Base-by-base conservation (phyloP, 2,888 invertebrate genomes). In the Eubasilissa splendida region DNA sequence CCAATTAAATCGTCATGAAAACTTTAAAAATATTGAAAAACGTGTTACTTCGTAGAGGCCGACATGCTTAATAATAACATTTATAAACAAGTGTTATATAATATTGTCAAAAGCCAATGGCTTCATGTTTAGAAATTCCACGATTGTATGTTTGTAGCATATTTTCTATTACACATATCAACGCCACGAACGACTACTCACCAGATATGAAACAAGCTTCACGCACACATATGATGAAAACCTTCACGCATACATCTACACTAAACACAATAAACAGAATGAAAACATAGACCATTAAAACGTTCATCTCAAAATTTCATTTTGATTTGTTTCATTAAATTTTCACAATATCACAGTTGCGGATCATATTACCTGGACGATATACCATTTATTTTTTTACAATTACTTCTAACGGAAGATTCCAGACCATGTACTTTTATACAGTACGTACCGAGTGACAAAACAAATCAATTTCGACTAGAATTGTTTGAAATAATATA, bases 331-430 rank as follows among this genome's bases (percentile, higher is more conserved):
- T 70, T 80, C 79, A 79, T 76, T 80, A 63, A 77, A 86, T 86
- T 89, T 89, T 89, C 89, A 89, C 89, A 89, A 88, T 87, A 87
- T 84, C 83, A 84, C 83, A 84, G 83, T 76, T 83, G 78, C 79
- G 76, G 77, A 80, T 83, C 81, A 82, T 82, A 82, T 82, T 82
- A 83, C 82, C 83, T 82, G 83, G 82, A 82, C 83, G 79, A 82
- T 76, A 80, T 78, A 83, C 77, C 73, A 76, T 81, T 81, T 70
- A 50, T 52, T 79, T 80, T 22, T 83, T 77, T 82, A 82, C 68
- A 81, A 81, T 77, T 81, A 81, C 58, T 59, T 76, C 81, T 81
- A 82, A 82, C 76, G 81, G 80, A 79, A 79, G 78, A 83, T 80
- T 75, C 31, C 68, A 79, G 79, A 79, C 54, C 60, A 56, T 74